phyloP scores from a whole-genome alignment of 2,888 invertebrate genomes.

The Drosophila siamana region DNA sequence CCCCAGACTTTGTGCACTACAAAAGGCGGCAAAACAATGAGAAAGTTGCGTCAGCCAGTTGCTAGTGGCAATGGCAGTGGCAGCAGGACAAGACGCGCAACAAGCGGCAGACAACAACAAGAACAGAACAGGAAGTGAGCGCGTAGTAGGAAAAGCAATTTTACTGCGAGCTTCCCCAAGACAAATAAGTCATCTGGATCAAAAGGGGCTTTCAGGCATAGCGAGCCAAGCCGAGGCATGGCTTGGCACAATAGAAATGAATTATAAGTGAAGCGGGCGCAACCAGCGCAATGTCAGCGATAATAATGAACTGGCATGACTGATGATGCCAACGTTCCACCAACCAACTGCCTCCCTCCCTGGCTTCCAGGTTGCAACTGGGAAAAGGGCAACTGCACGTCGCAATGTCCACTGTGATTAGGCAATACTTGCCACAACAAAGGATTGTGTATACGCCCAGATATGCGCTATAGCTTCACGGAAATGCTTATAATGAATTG shows the following conservation, averaged over 20 bases:
- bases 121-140: slow-evolving; percentile 69
- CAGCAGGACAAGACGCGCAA: slow-evolving; percentile 49
- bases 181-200: slow-evolving; percentile 84
- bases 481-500: slow-evolving; percentile 52
- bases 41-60: slow-evolving; percentile 64
- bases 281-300: slow-evolving; percentile 68
- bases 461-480: slow-evolving; percentile 15
- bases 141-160: slow-evolving; percentile 83
- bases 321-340: slow-evolving; percentile 65
- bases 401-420: slow-evolving; percentile 44
- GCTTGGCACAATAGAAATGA: slow-evolving; percentile 67
- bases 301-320: slow-evolving; percentile 80
- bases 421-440: slow-evolving; percentile 23
- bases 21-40: slow-evolving; percentile 66
- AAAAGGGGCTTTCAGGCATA: slow-evolving; percentile 80
- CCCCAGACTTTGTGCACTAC: slow-evolving; percentile 59
- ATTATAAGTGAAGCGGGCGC: slow-evolving; percentile 46
- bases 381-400: slow-evolving; percentile 30
- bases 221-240: slow-evolving; percentile 32
- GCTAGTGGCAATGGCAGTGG: slow-evolving; percentile 28
- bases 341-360: background rate
- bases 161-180: slow-evolving; percentile 82
- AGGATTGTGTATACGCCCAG: slow-evolving; percentile 8
- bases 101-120: slow-evolving; percentile 54
- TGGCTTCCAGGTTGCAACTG: slow-evolving; percentile 5